Conservation (phyloP, 2,888 invertebrate genomes). For the Dynastes grantii region DNA sequence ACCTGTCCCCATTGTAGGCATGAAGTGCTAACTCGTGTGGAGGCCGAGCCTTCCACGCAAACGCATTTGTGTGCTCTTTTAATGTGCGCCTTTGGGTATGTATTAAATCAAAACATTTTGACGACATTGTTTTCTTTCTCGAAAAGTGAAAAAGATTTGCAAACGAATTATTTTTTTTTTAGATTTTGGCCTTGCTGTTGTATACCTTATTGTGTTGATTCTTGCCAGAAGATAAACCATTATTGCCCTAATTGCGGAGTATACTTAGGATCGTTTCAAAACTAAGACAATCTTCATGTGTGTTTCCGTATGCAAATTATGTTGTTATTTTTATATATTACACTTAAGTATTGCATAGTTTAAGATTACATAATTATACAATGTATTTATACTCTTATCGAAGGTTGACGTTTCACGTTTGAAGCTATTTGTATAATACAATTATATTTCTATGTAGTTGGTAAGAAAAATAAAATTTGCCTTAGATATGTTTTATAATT, state of each 20-base stretch:
- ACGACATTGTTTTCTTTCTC: too few relatives aligned
- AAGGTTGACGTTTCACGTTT: background rate
- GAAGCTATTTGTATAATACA: background rate
- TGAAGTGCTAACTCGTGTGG: slow-evolving; percentile 66
- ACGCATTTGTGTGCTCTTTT: slow-evolving; percentile 71
- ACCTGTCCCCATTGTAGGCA: slow-evolving; percentile 70
- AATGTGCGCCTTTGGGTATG: slow-evolving; percentile 70
- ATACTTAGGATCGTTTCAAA: slow-evolving; percentile 67
- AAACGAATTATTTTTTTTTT: background rate
- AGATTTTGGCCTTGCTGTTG: slow-evolving; percentile 43
- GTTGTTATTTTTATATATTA: slow-evolving; percentile 8
- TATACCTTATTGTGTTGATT: slow-evolving; percentile 42
- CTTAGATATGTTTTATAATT: background rate
- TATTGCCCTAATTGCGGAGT: slow-evolving; percentile 70
- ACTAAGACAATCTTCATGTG: background rate
- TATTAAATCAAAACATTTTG: slow-evolving; percentile 21
- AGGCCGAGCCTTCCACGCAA: slow-evolving; percentile 68
- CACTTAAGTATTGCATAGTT: background rate
- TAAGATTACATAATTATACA: background rate
- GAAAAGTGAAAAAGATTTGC: too few relatives aligned
- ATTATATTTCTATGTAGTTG: background rate
- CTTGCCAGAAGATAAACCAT: slow-evolving; percentile 45
- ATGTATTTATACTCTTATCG: slow-evolving; percentile 8
- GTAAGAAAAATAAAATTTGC: background rate
- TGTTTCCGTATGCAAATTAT: background rate